Conservation (phyloP, 2,797 vertebrate genomes). For the Pseudopleuronectes americanus region DNA sequence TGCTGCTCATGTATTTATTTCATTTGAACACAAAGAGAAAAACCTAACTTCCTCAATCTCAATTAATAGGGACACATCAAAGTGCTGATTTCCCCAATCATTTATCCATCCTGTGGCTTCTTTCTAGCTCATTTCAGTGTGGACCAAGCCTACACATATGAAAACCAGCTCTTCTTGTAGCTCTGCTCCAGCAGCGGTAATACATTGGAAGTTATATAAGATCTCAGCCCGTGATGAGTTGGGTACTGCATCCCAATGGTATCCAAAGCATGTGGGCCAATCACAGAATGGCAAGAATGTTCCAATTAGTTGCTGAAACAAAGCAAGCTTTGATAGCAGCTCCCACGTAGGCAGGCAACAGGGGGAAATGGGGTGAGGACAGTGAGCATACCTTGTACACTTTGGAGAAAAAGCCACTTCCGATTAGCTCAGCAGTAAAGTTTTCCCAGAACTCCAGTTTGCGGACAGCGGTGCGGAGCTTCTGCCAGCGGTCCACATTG, state of each 20-base stretch:
- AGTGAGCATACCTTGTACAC: conserved; percentile 88
- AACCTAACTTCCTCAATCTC: neutral
- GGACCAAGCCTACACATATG: conserved; percentile 35
- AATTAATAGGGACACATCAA: neutral
- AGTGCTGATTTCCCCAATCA: neutral
- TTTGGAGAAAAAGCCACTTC: conserved; percentile 91
- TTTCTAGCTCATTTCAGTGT: conserved; percentile 42
- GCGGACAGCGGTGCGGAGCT: conserved; percentile 85
- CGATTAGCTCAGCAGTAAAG: conserved; percentile 86
- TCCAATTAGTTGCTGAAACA: conserved; percentile 67
- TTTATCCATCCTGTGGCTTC: conserved; percentile 14
- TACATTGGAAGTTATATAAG: conserved; percentile 56
- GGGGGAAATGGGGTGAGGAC: conserved; percentile 1
- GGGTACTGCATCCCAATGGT: conserved; percentile 25
- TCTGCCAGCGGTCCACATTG: conserved; percentile 86
- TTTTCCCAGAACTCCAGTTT: conserved; percentile 93
- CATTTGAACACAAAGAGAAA: too few species aligned
- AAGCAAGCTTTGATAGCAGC: conserved; percentile 57
- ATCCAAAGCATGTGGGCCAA: conserved; percentile 57
- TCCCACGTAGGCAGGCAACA: conserved; percentile 23
- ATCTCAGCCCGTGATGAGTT: conserved; percentile 34
- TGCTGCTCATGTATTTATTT: too few species aligned
- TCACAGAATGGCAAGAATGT: conserved; percentile 70
- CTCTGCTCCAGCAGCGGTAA: neutral
- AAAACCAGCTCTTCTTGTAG: too few species aligned